Evolutionary conservation across 2,113 vertebrate genomes (phyloP).

Genomic region (Charadrius vociferus): DNA sequence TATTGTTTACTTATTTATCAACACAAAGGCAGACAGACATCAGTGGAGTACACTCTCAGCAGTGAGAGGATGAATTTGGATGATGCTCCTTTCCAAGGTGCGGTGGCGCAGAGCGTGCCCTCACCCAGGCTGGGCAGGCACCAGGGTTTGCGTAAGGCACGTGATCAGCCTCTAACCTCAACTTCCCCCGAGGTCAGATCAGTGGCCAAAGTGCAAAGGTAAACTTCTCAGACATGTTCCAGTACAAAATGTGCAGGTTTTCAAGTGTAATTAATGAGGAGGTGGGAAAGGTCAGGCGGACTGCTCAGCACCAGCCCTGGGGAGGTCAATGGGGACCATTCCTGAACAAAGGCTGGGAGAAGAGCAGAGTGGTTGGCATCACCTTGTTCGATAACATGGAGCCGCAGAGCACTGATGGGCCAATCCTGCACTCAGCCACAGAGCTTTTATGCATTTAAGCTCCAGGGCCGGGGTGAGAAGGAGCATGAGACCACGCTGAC

Average conservation of each 20-base stretch:
- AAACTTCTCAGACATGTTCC: neutral
- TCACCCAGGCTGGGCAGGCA: neutral
- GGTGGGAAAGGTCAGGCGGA: too few species aligned
- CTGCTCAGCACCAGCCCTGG: neutral
- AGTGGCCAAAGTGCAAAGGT: neutral
- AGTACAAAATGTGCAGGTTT: neutral
- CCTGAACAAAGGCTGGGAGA: neutral
- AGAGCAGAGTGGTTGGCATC: neutral
- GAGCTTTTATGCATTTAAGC: neutral
- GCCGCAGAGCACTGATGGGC: too few species aligned
- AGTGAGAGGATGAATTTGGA: too few species aligned
- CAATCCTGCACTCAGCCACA: too few species aligned
- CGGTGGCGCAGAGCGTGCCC: neutral
- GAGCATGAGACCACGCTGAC: neutral
- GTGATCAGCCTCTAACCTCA: neutral
- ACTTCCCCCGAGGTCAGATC: neutral
- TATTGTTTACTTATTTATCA: neutral
- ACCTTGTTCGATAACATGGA: neutral
- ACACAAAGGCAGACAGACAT: neutral
- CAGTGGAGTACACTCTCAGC: neutral
- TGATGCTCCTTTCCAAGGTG: neutral
- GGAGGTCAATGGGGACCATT: neutral
- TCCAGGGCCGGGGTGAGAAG: neutral
- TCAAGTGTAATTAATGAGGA: neutral
- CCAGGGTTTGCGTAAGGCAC: accelerated